Evolutionary conservation across 92 coral and sea anemone species (phyloP).

Genomic region (Actinostola sp.): DNA sequence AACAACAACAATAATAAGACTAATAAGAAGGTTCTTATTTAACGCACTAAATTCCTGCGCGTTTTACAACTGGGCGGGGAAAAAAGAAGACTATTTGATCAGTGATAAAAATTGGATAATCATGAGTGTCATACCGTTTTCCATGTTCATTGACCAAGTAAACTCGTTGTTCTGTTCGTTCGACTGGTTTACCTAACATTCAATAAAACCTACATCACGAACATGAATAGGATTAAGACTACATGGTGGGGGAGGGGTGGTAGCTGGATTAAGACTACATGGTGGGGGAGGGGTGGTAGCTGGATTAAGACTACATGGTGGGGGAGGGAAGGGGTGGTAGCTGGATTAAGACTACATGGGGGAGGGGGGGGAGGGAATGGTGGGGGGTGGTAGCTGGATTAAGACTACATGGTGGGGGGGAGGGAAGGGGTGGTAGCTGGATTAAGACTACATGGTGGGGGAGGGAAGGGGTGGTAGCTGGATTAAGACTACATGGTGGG

Average conservation of each 20-base stretch:
- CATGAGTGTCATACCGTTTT: constrained; percentile 71
- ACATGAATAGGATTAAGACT: neutral
- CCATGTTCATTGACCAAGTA: constrained; percentile 77
- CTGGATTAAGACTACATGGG: neutral
- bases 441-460: neutral
- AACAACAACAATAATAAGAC: too few relatives aligned
- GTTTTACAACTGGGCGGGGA: too few relatives aligned
- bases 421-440: too few relatives aligned
- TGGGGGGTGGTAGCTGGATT: too few relatives aligned
- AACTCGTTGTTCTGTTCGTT: constrained; percentile 91
- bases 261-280: neutral
- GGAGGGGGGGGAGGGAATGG: too few relatives aligned
- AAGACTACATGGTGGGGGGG: neutral
- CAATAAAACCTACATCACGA: neutral
- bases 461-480: neutral
- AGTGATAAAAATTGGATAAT: too few relatives aligned
- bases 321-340: neutral
- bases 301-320: neutral
- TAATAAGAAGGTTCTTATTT: too few relatives aligned
- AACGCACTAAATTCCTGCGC: too few relatives aligned
- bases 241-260: neutral
- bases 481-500: neutral
- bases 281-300: neutral
- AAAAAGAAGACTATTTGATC: too few relatives aligned
- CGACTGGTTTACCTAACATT: constrained; percentile 88